Base-by-base conservation (phyloP, 1,140 invertebrate genomes). In the Phortica variegata region DNA sequence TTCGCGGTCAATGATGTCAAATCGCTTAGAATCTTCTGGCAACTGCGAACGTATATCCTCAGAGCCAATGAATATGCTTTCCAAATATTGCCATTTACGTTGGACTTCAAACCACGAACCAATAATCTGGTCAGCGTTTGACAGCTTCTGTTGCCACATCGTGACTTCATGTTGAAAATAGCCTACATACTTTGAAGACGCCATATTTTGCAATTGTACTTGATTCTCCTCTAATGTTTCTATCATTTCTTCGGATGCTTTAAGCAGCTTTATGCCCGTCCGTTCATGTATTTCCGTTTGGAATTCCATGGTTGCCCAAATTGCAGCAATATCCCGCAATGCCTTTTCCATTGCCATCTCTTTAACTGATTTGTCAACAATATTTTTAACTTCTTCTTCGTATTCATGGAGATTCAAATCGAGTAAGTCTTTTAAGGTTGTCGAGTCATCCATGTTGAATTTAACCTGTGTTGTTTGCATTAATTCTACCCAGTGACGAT, bases 181-280 rank as follows among this genome's bases (percentile, higher is more conserved):
- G 3, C 85, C 87, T 43, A 97, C 87, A 68, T 91, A 95, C 75
- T 95, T 97, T 0, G 93, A 97, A 0, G 89, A 89, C 78, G 95
- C 82, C 88, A 96, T 89, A 63, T 88, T 95, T 78, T 96, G 92
- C 1, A 97, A 79, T 80, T 88, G 86, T 3, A 93, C 92, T 82
- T 97, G 93, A 80, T 97, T 92, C 49, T 97, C 94, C 79, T 98
- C 94, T n/a, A 98, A 81, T 1, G 82, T 89, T 78, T 96, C 93
- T 20, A 97, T 89, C 6, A 91, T 78, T 66, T 95, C 92, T 73
- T 97, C 94, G 40, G 83, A 86, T 3, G 90, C 85, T 72, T 84
- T 87, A 0, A 96, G 79, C 38, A 97, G 62, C 52, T 85, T 84
- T 16, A 87, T 79, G 42, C 85, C 84, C 1, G 92, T 94, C 41